Evolutionary conservation across 2,888 invertebrate genomes (phyloP).

Genomic region (Apeira syringaria): DNA sequence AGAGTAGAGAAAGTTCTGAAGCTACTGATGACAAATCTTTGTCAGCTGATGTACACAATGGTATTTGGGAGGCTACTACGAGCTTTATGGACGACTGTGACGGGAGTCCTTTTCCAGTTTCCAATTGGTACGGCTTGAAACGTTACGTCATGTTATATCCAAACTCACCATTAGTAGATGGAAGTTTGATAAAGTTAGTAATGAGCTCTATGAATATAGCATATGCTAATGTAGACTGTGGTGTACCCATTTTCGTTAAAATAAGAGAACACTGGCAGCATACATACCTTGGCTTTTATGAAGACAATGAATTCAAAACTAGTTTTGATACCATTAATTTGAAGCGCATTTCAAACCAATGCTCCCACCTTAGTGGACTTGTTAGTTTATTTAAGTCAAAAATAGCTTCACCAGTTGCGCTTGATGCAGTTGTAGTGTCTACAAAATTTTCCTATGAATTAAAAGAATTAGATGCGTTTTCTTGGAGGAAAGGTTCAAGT

Average conservation of each 20-base stretch:
- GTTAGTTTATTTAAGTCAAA: slow-evolving; percentile 95
- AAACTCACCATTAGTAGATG: slow-evolving; percentile 84
- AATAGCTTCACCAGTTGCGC: slow-evolving; percentile 85
- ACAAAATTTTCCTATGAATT: slow-evolving; percentile 90
- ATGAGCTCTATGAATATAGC: slow-evolving; percentile 93
- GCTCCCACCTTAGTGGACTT: slow-evolving; percentile 92
- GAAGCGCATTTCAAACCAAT: slow-evolving; percentile 90
- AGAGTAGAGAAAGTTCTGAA: slow-evolving; percentile 42
- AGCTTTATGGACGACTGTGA: slow-evolving; percentile 68
- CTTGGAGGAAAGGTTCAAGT: slow-evolving; percentile 83
- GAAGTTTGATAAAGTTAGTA: slow-evolving; percentile 89
- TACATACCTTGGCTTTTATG: slow-evolving; percentile 91
- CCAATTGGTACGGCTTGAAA: slow-evolving; percentile 91
- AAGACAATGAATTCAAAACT: slow-evolving; percentile 89
- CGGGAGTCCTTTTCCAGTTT: slow-evolving; percentile 83
- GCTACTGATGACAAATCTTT: slow-evolving; percentile 80
- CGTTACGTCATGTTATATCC: slow-evolving; percentile 92
- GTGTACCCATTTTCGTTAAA: slow-evolving; percentile 94
- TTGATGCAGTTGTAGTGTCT: slow-evolving; percentile 88
- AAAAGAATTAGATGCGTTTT: slow-evolving; percentile 83
- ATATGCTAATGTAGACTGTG: slow-evolving; percentile 90
- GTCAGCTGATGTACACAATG: slow-evolving; percentile 69
- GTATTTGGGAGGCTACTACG: slow-evolving; percentile 69
- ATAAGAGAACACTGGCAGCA: slow-evolving; percentile 92
- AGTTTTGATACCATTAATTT: slow-evolving; percentile 96